Evolutionary conservation across 2,888 invertebrate genomes (phyloP), one percentile per base, ranked within the genome.

Genomic region (Hofmannophila pseudospretella): DNA sequence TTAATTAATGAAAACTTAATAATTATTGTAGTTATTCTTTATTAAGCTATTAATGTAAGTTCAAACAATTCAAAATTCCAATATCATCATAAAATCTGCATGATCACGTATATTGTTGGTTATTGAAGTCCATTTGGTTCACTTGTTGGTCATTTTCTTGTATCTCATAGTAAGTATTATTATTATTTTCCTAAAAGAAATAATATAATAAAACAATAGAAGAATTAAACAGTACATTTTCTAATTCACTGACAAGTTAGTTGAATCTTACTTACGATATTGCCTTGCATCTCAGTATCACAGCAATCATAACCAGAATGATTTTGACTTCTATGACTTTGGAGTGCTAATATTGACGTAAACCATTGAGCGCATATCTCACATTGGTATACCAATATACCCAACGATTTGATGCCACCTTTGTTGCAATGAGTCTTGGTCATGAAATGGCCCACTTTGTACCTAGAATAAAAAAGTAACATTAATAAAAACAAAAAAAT

Each of bases 391-490:
- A 78, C 74, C 40, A 73, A 50, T 42, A 53, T 51, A 29, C 67
- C 60, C 33, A 64, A 34, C 11, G 55, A 45, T 36, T 58, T 60
- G 10, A 45, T 38, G 37, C 44, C 59, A 19, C 44, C 55, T 38
- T 63, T 56, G 39, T 46, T 60, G 34, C 44, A 51, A 36, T 68
- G 67, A 11, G 58, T 58, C 53, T 85, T 86, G 8, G 73, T 63
- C 52, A 73, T 67, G 31, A 81, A 85, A 46, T 86, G 86, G 4
- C 70, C 67, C 32, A 69, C 65, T 65, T 86, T 86, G 47, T 86
- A 85, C 49, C 86, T 86, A 47, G 23, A n/a, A 29, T n/a, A n/a
- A n/a, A n/a, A n/a, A n/a, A n/a, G n/a, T n/a, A n/a, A n/a, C n/a
- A n/a, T n/a, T n/a, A n/a, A n/a, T n/a, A n/a, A n/a, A n/a, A n/a